These are phyloP conservation scores for Drosophila yooni DNA, from an alignment of 2,888 invertebrate species.

Conservation along the genomic window DNA sequence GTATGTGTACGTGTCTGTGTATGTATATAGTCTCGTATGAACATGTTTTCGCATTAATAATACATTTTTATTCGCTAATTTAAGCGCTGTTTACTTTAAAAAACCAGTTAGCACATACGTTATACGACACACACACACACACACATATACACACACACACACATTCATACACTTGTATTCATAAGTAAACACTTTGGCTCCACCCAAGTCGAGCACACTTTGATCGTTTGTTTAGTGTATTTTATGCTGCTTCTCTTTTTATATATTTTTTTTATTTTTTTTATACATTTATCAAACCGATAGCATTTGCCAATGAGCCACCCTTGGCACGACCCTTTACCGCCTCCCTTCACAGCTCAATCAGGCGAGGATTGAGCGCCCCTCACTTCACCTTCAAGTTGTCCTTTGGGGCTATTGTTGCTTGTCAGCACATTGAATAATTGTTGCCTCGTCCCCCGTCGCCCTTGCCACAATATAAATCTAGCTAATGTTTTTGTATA, in stretches of 20 bases:
- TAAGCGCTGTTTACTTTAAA: constrained; percentile 73
- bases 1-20: constrained; percentile 4
- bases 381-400: constrained; percentile 9
- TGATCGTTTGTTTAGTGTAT: constrained; percentile 55
- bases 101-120: constrained; percentile 75
- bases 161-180: constrained; percentile 13
- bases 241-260: constrained; percentile 35
- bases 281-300: constrained; percentile 42
- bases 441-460: constrained; percentile 8
- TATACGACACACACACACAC: constrained; percentile 26
- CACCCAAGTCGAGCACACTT: constrained; percentile 50
- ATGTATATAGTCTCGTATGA: constrained; percentile 59
- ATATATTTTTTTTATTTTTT: neutral
- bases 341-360: constrained; percentile 15
- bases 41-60: constrained; percentile 82
- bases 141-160: constrained; percentile 5
- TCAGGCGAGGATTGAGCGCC: constrained; percentile 25
- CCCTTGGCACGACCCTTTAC: constrained; percentile 8
- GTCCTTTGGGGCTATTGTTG: constrained; percentile 47
- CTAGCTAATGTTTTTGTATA: constrained; percentile 52
- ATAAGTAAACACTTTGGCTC: constrained; percentile 42
- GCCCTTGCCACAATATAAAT: constrained; percentile 10
- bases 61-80: constrained; percentile 82
- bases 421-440: constrained; percentile 50
- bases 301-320: constrained; percentile 27